Conservation (phyloP, 2,113 vertebrate genomes). For the Cyrtonyx montezumae region DNA sequence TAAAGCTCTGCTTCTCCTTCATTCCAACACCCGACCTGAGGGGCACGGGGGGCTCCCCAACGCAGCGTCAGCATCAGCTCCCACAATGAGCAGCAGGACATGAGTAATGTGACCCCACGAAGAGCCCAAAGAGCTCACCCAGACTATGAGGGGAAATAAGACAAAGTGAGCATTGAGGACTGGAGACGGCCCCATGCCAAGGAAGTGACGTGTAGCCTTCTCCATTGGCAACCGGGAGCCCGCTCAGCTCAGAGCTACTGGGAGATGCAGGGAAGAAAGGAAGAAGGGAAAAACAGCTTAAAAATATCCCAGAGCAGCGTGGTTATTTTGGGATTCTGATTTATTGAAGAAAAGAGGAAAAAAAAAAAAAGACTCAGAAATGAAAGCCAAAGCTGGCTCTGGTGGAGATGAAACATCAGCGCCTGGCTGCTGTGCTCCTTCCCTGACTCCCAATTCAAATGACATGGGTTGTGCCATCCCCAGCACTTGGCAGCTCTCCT, state of each 20-base stretch:
- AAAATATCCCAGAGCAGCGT: conserved; percentile 40
- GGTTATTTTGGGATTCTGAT: conserved; percentile 42
- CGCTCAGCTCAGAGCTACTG: not conserved
- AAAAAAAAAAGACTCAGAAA: not conserved
- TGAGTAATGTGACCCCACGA: not conserved
- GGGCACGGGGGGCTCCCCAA: not conserved
- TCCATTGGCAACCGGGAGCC: not conserved
- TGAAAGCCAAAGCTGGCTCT: not conserved
- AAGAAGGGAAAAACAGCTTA: not conserved
- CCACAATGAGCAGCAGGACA: not conserved
- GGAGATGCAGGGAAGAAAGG: conserved; percentile 9
- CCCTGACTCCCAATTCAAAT: not conserved
- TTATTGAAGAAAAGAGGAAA: not conserved
- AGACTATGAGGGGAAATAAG: not conserved
- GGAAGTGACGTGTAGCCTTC: conserved; percentile 16
- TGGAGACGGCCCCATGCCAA: conserved; percentile 19
- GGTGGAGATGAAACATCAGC: not conserved
- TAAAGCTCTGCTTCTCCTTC: not conserved
- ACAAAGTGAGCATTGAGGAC: conserved; percentile 41
- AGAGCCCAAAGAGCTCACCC: not conserved
- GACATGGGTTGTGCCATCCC: accelerated
- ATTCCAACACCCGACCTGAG: not conserved
- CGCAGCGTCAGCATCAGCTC: not conserved
- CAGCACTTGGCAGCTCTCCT: not conserved
- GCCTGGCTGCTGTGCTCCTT: not conserved